Evolutionary conservation across 2,888 invertebrate species (phyloP).

Genomic region (Clepsis dumicolana): DNA sequence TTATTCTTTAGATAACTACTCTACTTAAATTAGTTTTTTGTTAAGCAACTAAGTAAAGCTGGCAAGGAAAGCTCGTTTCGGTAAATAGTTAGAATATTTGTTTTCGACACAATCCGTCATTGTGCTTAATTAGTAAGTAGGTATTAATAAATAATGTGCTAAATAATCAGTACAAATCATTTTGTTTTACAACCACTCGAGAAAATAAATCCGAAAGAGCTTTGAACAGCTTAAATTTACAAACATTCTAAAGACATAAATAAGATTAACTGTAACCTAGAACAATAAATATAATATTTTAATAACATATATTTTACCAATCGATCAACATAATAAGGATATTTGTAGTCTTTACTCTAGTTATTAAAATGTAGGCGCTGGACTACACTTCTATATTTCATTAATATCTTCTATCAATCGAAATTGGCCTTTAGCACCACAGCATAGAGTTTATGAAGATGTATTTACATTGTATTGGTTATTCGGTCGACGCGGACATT

Average conservation of each 20-base stretch:
- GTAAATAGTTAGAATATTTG: too few species aligned
- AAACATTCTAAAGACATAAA: slow-evolving; percentile 2
- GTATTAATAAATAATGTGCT: too few species aligned
- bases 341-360: slow-evolving; percentile 38
- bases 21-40: too few species aligned
- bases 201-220: background rate
- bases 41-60: too few species aligned
- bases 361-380: slow-evolving; percentile 25
- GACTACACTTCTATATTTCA: background rate
- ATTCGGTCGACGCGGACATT: slow-evolving; percentile 18
- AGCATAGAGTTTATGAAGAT: background rate
- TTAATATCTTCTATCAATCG: background rate
- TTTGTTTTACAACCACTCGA: background rate
- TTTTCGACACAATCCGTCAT: too few species aligned
- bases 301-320: slow-evolving; percentile 40
- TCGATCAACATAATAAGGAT: slow-evolving; percentile 40
- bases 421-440: background rate
- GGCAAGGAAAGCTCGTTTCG: too few species aligned
- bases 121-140: too few species aligned
- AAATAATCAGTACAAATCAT: background rate
- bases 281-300: slow-evolving; percentile 38
- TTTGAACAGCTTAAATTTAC: background rate
- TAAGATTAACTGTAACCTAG: background rate
- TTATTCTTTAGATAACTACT: too few species aligned
- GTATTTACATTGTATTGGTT: background rate